These are phyloP conservation scores for Baryphthengus martii DNA, from an alignment of 2,113 vertebrate species.

Conservation along the genomic window DNA sequence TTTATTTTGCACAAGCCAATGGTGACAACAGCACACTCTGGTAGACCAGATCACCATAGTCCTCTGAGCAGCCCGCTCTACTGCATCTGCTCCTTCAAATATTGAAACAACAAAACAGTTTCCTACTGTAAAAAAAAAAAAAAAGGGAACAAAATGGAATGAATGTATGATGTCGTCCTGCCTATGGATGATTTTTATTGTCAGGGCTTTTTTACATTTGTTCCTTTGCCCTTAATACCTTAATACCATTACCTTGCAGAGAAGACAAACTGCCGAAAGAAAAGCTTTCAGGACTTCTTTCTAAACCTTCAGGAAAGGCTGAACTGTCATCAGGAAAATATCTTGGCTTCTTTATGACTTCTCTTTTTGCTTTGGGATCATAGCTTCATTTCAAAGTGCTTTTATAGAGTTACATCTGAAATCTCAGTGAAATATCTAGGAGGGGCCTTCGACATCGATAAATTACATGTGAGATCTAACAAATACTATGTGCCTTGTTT, in stretches of 20 bases:
- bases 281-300: neutral
- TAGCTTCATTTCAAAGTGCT: neutral
- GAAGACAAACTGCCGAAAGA: neutral
- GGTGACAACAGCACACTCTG: neutral
- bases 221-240: neutral
- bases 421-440: neutral
- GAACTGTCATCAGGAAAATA: neutral
- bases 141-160: neutral
- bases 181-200: neutral
- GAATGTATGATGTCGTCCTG: neutral
- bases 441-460: neutral
- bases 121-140: neutral
- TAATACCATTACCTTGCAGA: neutral
- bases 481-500: neutral
- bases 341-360: neutral
- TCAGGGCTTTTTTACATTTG: neutral
- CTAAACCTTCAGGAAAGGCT: neutral
- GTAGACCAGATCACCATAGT: neutral
- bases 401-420: neutral
- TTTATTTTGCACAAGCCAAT: neutral
- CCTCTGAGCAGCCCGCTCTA: neutral
- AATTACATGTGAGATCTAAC: neutral
- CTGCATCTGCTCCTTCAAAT: neutral
- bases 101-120: neutral
- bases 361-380: neutral